Base-by-base conservation (phyloP, 1,140 invertebrate species). In the Sminthurinus signatus region DNA sequence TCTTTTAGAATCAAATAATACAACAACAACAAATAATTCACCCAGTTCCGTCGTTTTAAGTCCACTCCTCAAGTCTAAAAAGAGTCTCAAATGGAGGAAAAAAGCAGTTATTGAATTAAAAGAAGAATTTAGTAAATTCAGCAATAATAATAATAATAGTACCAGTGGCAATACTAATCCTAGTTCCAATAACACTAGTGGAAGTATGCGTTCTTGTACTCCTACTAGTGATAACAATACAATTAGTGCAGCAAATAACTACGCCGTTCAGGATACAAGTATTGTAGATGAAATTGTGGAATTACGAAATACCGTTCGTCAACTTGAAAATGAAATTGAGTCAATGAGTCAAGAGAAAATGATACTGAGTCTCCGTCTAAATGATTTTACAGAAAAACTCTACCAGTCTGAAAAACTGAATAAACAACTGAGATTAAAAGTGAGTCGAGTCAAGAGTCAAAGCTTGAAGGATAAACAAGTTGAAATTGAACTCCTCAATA, bases 301-400 rank as follows among this genome's bases (percentile, higher is more conserved):
- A n/a, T 27, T 56, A 15, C 4, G 31, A 19, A 14, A 27, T 2
- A 48, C 42, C 14, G n/a, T 51, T n/a, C 17, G 43, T 21, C 5
- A 29, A n/a, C 8, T 32, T 12, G 44, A 32, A 17, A 61, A 51
- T 51, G 59, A 44, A 61, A 51, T 29, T 48, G 59, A 48, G 29
- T 29, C 44, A 3, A 12, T 32, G 32, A 25, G n/a, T 12, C 27
- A 21, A 32, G 43, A 61, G 25, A 48, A 17, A 48, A 61, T 12
- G 25, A 48, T 48, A 28, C 15, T 61, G 2, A 61, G 59, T 23
- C 19, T 27, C 4, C 12, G 43, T n/a, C 52, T 64, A 4, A 57
- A 72, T 36, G 70, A 72, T 59, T 57, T 72, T 23, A 72, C 70
- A 15, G 67, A 72, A 56, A 72, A 72, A 56, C 62, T 67, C 2